A percentile compares a stretch with the other conserved stretches of the same genome.
Evolutionary conservation across 1,140 invertebrate genomes (phyloP).

Genomic region (Cydia amplana): DNA sequence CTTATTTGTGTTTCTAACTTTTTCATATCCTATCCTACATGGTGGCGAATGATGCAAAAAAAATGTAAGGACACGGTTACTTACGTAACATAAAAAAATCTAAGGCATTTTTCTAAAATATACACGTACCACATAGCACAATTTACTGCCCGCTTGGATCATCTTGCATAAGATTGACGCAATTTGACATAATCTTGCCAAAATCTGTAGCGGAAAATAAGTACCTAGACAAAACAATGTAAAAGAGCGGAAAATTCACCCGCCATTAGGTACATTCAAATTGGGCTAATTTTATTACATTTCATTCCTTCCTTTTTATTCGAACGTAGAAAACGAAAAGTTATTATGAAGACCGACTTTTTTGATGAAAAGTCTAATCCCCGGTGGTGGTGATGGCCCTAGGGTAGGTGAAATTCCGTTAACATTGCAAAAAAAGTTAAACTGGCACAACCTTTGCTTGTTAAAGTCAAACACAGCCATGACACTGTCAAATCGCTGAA

Average conservation of each 20-base stretch:
- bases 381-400: too few relatives aligned
- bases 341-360: too few relatives aligned
- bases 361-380: too few relatives aligned
- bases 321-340: too few relatives aligned
- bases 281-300: not conserved
- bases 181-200: slow-evolving; percentile 27
- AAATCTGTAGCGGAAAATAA: slow-evolving; percentile 30
- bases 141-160: not conserved
- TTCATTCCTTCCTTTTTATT: too few relatives aligned
- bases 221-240: not conserved
- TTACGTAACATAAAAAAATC: not conserved
- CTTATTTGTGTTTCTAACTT: too few relatives aligned
- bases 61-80: not conserved
- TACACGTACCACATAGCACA: not conserved
- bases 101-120: not conserved
- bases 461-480: not conserved
- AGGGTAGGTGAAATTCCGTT: too few relatives aligned
- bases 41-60: too few relatives aligned
- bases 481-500: not conserved
- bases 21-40: too few relatives aligned
- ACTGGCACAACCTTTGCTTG: too few relatives aligned
- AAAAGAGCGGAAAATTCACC: not conserved
- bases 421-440: too few relatives aligned
- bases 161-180: slow-evolving; percentile 19
- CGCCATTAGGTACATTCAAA: slow-evolving; percentile 25